Evolutionary conservation across 2,797 vertebrate species (phyloP).

Genomic region (Brachymystax lenok): DNA sequence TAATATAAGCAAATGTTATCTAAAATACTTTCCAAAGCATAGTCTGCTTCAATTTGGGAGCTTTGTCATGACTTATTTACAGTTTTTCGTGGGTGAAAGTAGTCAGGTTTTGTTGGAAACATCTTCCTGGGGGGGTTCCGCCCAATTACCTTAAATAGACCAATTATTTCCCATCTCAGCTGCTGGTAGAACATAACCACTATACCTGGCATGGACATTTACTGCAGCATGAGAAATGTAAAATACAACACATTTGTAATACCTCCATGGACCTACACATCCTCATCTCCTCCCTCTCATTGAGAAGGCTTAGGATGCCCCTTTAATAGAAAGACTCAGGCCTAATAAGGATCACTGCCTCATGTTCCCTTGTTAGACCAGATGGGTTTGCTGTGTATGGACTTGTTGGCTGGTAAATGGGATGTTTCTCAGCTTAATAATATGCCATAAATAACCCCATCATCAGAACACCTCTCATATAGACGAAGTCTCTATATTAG

Average conservation of each 20-base stretch:
- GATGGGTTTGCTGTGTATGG: constrained; percentile 36
- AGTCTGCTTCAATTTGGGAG: constrained; percentile 47
- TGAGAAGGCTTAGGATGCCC: background rate
- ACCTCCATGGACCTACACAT: background rate
- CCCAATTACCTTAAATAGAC: constrained; percentile 55
- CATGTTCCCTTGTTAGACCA: constrained; percentile 17
- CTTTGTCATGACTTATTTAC: constrained; percentile 53
- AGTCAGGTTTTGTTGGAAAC: constrained; percentile 36
- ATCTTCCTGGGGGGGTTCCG: constrained; percentile 42
- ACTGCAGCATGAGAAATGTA: constrained; percentile 27
- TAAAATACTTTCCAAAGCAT: constrained; percentile 63
- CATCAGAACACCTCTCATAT: constrained; percentile 31
- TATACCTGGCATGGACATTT: constrained; percentile 25
- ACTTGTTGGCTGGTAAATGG: constrained; percentile 61
- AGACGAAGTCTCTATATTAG: constrained; percentile 17
- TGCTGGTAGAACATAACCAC: constrained; percentile 19
- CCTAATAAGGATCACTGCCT: background rate
- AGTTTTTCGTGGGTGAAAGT: constrained; percentile 34
- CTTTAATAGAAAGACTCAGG: background rate
- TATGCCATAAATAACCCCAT: constrained; percentile 43
- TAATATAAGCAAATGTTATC: constrained; percentile 72
- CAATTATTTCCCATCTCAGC: constrained; percentile 51
- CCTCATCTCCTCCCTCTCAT: background rate
- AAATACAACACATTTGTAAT: background rate
- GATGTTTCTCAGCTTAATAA: constrained; percentile 34